Evolutionary conservation across 2,113 vertebrate genomes (phyloP).

Genomic region (Rhea pennata): DNA sequence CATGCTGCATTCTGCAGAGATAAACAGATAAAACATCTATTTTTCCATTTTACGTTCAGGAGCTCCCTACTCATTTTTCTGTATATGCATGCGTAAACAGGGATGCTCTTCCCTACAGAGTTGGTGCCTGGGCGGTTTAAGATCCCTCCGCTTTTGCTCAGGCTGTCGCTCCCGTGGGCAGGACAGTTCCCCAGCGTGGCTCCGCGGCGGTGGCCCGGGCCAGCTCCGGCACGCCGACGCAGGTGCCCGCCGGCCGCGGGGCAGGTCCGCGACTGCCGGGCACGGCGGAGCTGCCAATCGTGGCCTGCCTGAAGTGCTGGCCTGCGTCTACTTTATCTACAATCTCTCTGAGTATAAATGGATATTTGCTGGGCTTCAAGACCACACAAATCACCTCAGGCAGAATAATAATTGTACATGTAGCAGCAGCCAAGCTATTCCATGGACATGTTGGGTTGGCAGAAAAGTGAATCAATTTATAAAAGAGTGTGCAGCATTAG

Average conservation of each 20-base stretch:
- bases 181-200: background rate
- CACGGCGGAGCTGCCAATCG: slow-evolving; percentile 12
- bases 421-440: slow-evolving; percentile 73
- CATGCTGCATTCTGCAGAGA: background rate
- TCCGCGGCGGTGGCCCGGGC: background rate
- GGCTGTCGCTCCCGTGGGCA: background rate
- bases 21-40: background rate
- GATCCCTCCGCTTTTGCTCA: background rate
- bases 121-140: background rate
- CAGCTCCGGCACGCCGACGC: background rate
- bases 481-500: slow-evolving; percentile 71
- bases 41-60: background rate
- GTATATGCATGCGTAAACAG: rapidly evolving
- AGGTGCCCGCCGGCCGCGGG: background rate
- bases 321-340: slow-evolving; percentile 43
- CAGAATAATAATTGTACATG: slow-evolving; percentile 74
- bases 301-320: background rate
- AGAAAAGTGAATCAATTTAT: slow-evolving; percentile 79
- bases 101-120: background rate
- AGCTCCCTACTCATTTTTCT: background rate
- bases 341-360: slow-evolving; percentile 52
- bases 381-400: slow-evolving; percentile 70
- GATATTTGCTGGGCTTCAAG: slow-evolving; percentile 60
- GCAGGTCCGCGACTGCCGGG: background rate
- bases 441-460: slow-evolving; percentile 66